These are phyloP conservation scores for Theonella swinhoei DNA, from an alignment of 37 sponge, comb jelly and placozoan species.

Conservation along the genomic window DNA sequence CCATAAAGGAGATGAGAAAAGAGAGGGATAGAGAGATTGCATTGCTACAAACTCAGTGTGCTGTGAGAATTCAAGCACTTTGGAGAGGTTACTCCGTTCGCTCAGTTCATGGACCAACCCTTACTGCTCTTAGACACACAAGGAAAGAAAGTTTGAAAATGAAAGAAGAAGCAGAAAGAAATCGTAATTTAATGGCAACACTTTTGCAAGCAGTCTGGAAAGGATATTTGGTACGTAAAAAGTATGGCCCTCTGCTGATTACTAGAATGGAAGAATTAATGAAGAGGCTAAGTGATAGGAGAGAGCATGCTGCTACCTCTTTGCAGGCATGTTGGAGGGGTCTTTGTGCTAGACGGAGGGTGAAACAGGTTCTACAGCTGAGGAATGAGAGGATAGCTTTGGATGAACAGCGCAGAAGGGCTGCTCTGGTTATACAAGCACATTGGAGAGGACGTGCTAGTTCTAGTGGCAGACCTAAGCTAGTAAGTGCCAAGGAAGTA, in stretches of 20 bases:
- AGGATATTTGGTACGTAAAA: not conserved
- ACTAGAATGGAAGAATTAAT: not conserved
- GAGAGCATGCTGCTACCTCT: not conserved
- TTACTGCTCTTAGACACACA: not conserved
- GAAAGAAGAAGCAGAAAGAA: not conserved
- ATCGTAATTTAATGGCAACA: not conserved
- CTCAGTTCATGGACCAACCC: not conserved
- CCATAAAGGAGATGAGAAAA: not conserved
- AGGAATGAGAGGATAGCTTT: not conserved
- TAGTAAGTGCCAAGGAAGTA: too few species aligned
- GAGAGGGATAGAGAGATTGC: too few species aligned
- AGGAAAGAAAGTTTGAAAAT: not conserved
- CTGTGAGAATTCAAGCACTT: not conserved
- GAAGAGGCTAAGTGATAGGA: not conserved
- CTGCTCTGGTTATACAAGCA: not conserved
- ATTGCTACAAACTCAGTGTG: not conserved
- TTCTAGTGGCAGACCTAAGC: too few species aligned
- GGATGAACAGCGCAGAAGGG: not conserved
- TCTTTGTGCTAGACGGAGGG: not conserved
- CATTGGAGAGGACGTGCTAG: too few species aligned
- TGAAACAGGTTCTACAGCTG: not conserved
- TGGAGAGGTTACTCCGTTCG: not conserved
- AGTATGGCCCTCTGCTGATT: not conserved
- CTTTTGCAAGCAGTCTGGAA: not conserved
- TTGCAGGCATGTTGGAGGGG: not conserved